A percentile compares a stretch with the other conserved stretches of the same genome.
These are phyloP conservation scores for Thelaira solivaga DNA, from an alignment of 2,888 invertebrate species.

Conservation along the genomic window DNA sequence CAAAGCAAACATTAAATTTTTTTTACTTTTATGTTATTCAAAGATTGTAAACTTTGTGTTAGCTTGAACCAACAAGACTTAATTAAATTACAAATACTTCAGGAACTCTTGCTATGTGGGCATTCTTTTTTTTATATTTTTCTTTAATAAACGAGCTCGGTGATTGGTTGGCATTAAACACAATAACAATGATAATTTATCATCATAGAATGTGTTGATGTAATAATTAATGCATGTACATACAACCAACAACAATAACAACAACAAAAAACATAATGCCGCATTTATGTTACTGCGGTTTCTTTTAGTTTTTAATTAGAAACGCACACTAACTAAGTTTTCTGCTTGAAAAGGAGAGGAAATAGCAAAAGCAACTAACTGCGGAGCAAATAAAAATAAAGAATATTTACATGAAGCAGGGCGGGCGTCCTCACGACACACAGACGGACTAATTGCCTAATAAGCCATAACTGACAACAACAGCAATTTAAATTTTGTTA, in stretches of 20 bases:
- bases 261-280: slow-evolving; percentile 19
- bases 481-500: slow-evolving; percentile 37
- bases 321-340: slow-evolving; percentile 34
- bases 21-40: too few species aligned
- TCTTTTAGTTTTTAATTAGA: slow-evolving; percentile 36
- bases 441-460: slow-evolving; percentile 31
- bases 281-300: slow-evolving; percentile 31
- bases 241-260: background rate
- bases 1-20: too few species aligned
- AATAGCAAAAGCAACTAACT: background rate
- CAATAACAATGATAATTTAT: slow-evolving; percentile 27
- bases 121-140: too few species aligned
- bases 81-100: too few species aligned
- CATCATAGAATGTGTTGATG: slow-evolving; percentile 30
- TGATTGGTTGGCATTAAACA: slow-evolving; percentile 21
- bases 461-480: slow-evolving; percentile 24
- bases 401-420: slow-evolving; percentile 12
- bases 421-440: background rate
- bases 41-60: too few species aligned
- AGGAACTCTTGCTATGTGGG: too few species aligned
- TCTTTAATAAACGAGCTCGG: slow-evolving; percentile 10
- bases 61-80: too few species aligned
- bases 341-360: background rate
- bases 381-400: background rate
- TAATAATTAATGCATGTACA: slow-evolving; percentile 9